These are phyloP conservation scores for Resseliella maxima DNA, from an alignment of 2,888 invertebrate species.

Conservation along the genomic window DNA sequence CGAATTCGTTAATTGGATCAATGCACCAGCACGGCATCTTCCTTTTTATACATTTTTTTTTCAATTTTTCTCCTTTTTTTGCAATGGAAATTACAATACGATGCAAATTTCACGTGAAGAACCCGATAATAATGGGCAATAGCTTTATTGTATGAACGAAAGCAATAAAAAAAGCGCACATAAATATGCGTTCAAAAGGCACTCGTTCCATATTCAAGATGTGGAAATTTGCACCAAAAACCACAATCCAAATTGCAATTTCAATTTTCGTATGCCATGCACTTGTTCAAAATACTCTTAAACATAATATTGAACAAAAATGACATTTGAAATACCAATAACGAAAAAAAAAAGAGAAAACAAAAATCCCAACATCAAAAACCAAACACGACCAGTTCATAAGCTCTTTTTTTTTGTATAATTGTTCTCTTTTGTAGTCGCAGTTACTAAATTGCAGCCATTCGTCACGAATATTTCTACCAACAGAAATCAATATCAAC, in stretches of 20 bases:
- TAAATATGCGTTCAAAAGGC: not conserved
- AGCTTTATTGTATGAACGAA: not conserved
- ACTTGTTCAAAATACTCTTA: not conserved
- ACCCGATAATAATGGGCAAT: not conserved
- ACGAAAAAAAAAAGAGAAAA: too few species aligned
- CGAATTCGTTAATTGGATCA: slow-evolving; percentile 41
- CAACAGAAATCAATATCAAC: not conserved
- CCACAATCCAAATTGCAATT: slow-evolving; percentile 1
- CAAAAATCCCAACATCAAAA: too few species aligned
- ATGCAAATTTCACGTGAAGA: slow-evolving; percentile 3
- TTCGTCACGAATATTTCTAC: not conserved
- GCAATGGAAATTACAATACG: slow-evolving; percentile 22
- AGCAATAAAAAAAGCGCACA: not conserved
- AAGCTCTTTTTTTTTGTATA: slow-evolving; percentile 11
- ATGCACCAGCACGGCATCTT: slow-evolving; percentile 33
- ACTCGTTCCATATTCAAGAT: not conserved
- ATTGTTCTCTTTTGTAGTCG: slow-evolving; percentile 25
- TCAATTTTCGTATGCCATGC: slow-evolving; percentile 25
- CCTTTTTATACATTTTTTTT: not conserved
- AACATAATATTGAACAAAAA: not conserved
- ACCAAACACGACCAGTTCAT: not conserved
- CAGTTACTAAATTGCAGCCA: not conserved
- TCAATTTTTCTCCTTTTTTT: too few species aligned
- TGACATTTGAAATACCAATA: not conserved
- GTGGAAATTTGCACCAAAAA: slow-evolving; percentile 19